phyloP scores from a whole-genome alignment of 2,797 vertebrate genomes.

The Ctenosaura bakeri region DNA sequence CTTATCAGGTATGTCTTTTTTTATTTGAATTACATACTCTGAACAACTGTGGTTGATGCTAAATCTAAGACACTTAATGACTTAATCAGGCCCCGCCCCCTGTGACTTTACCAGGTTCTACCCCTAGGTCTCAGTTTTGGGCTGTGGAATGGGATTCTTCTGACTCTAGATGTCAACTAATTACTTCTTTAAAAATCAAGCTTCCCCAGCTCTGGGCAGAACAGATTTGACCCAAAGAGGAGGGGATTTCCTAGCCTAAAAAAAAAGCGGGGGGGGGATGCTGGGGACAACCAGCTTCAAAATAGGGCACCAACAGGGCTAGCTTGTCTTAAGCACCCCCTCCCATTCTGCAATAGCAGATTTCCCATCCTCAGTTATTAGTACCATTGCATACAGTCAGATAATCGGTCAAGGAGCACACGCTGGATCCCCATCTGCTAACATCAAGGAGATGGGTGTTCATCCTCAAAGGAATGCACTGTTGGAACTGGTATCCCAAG shows the following conservation, averaged over 20 bases:
- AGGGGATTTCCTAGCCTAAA: slow-evolving; percentile 45
- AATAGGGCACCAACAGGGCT: slow-evolving; percentile 70
- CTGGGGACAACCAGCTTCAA: slow-evolving; percentile 62
- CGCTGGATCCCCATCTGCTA: slow-evolving; percentile 68
- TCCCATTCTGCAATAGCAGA: slow-evolving; percentile 54
- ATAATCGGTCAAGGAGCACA: slow-evolving; percentile 61
- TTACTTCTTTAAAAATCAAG: neutral
- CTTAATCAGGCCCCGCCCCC: too few relatives aligned
- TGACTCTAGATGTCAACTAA: neutral
- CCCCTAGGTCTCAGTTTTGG: too few relatives aligned
- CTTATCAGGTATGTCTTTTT: too few relatives aligned
- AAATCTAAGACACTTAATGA: too few relatives aligned
- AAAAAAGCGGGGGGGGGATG: slow-evolving; percentile 19
- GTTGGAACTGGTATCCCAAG: slow-evolving; percentile 72
- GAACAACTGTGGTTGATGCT: too few relatives aligned
- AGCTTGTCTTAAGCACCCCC: slow-evolving; percentile 53
- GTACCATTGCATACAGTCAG: slow-evolving; percentile 57
- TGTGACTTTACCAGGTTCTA: too few relatives aligned
- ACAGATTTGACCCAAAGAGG: neutral
- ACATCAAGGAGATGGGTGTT: slow-evolving; percentile 81
- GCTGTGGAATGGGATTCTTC: too few relatives aligned
- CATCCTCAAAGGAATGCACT: slow-evolving; percentile 72
- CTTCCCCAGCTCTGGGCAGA: neutral
- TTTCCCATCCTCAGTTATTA: slow-evolving; percentile 54
- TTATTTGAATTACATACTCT: too few relatives aligned